phyloP scores from a whole-genome alignment of 2,797 vertebrate genomes.

The Lophius americanus region DNA sequence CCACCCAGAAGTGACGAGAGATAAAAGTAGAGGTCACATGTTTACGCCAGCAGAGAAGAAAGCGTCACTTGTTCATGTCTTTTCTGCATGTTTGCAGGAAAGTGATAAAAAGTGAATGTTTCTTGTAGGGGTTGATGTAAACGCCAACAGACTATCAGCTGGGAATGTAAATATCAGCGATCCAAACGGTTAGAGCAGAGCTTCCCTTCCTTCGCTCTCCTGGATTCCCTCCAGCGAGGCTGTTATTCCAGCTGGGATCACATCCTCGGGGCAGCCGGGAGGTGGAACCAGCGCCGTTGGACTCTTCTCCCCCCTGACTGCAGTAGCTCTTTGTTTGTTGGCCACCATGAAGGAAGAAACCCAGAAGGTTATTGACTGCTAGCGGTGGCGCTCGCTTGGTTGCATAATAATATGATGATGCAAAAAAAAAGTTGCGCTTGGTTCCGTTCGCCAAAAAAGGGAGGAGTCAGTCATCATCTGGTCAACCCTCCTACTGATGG shows the following conservation, averaged over 20 bases:
- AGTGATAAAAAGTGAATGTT: not conserved
- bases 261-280: slow-evolving; percentile 68
- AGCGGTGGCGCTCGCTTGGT: slow-evolving; percentile 59
- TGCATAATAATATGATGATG: slow-evolving; percentile 68
- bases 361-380: slow-evolving; percentile 63
- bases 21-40: not conserved
- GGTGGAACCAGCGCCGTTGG: slow-evolving; percentile 75
- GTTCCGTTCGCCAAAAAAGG: not conserved
- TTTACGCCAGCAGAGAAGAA: not conserved
- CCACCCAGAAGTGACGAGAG: not conserved
- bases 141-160: not conserved
- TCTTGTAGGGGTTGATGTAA: not conserved
- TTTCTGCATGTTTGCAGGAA: not conserved
- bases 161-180: slow-evolving; percentile 26
- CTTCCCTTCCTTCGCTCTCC: slow-evolving; percentile 8
- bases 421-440: slow-evolving; percentile 21
- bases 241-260: slow-evolving; percentile 63
- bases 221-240: slow-evolving; percentile 40
- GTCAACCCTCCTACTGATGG: no score
- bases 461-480: not conserved
- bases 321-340: slow-evolving; percentile 70
- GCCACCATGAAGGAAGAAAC: slow-evolving; percentile 51
- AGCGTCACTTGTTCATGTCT: not conserved
- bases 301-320: slow-evolving; percentile 63
- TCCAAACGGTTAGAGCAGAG: slow-evolving; percentile 13